phyloP scores from a whole-genome alignment of 2,797 vertebrate genomes.

The Acomys russatus region DNA sequence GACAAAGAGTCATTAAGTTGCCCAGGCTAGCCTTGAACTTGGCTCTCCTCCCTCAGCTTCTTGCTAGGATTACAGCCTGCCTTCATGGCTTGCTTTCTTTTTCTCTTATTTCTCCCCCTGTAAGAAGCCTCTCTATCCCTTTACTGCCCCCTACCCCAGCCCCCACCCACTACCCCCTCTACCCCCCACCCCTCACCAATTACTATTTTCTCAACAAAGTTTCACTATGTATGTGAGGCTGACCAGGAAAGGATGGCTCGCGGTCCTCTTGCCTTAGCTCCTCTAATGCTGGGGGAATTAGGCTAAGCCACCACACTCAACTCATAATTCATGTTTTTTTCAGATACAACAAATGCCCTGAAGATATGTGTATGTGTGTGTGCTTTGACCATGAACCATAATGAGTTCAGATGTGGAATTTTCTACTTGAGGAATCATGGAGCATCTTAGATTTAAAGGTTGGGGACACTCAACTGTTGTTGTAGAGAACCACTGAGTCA shows the following conservation, averaged over 20 bases:
- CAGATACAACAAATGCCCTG: neutral
- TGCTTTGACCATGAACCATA: neutral
- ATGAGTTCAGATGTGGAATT: neutral
- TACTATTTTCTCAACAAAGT: neutral
- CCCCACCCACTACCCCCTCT: too few relatives aligned
- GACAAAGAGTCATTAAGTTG: neutral
- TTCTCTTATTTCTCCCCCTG: neutral
- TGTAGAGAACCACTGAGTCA: neutral
- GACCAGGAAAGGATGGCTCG: neutral
- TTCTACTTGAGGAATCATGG: neutral
- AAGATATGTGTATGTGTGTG: neutral
- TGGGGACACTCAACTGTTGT: neutral
- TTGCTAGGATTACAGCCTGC: neutral
- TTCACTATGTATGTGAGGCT: neutral
- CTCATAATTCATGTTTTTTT: neutral
- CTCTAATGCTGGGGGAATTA: neutral
- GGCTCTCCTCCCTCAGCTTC: neutral
- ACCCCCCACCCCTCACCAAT: neutral
- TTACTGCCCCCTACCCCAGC: accelerated
- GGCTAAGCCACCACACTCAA: neutral
- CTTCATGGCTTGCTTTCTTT: neutral
- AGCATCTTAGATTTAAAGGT: neutral
- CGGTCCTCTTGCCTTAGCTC: too few relatives aligned
- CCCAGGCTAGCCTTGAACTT: neutral
- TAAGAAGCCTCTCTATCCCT: neutral